Evolutionary conservation across 2,797 vertebrate species (phyloP).

Genomic region (Smutsia temminckii): DNA sequence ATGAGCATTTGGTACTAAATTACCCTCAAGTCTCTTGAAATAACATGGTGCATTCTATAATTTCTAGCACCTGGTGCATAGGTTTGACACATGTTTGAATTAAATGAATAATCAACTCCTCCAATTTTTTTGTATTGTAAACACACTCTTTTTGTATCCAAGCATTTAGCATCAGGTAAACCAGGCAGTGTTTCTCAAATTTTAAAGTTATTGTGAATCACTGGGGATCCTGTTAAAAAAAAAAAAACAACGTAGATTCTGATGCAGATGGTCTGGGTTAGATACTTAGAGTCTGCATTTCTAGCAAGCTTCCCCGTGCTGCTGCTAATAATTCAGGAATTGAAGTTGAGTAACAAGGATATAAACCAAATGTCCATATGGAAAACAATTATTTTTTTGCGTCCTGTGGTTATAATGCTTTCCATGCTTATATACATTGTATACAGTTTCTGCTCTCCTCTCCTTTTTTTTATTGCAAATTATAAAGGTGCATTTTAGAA

Average conservation of each 20-base stretch:
- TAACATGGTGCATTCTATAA: background rate
- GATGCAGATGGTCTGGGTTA: background rate
- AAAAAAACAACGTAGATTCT: background rate
- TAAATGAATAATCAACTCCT: background rate
- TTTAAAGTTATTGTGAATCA: background rate
- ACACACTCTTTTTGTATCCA: background rate
- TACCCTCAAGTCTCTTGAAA: background rate
- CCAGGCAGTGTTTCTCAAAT: background rate
- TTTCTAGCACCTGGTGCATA: background rate
- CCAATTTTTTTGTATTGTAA: background rate
- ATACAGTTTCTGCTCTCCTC: background rate
- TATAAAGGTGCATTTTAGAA: background rate
- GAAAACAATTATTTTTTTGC: background rate
- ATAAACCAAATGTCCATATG: background rate
- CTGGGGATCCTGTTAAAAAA: background rate
- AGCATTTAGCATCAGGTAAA: background rate
- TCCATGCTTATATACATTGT: background rate
- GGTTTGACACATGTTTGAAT: background rate
- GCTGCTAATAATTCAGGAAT: background rate
- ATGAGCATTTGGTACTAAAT: no score
- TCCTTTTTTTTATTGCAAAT: background rate
- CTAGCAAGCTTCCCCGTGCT: background rate
- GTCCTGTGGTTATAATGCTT: background rate
- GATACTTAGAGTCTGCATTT: background rate
- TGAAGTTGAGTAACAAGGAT: background rate